phyloP scores from a whole-genome alignment of 2,888 invertebrate genomes.

The Ditula angustiorana region DNA sequence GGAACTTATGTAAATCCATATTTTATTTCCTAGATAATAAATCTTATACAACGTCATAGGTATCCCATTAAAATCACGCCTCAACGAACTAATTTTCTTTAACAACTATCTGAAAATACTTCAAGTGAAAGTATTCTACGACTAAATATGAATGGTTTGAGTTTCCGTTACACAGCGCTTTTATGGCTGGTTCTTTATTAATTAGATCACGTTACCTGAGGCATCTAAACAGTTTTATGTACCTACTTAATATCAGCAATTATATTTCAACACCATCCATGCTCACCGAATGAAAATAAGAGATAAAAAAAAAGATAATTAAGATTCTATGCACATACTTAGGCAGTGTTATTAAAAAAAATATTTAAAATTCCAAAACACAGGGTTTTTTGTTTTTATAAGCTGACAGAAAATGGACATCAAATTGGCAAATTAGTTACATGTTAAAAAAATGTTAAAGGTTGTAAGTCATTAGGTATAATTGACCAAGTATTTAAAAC shows the following conservation, averaged over 20 bases:
- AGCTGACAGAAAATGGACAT: too few relatives aligned
- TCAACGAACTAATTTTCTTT: slow-evolving; percentile 17
- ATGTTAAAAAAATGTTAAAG: too few relatives aligned
- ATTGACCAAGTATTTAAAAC: too few relatives aligned
- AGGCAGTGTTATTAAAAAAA: too few relatives aligned
- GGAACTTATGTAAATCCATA: slow-evolving; percentile 7
- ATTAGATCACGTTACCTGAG: slow-evolving; percentile 15
- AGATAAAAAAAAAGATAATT: too few relatives aligned
- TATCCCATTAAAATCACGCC: not conserved
- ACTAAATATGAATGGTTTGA: slow-evolving; percentile 9
- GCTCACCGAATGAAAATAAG: not conserved
- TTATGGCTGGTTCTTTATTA: slow-evolving; percentile 23
- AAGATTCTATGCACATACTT: too few relatives aligned
- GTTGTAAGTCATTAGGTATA: too few relatives aligned
- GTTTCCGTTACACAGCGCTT: slow-evolving; percentile 17
- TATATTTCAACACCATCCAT: not conserved
- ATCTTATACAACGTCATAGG: slow-evolving; percentile 4
- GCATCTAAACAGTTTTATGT: not conserved
- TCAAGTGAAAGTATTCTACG: slow-evolving; percentile 33
- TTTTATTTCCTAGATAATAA: slow-evolving; percentile 20
- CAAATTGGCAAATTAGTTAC: too few relatives aligned
- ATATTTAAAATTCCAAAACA: too few relatives aligned
- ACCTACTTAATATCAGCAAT: not conserved
- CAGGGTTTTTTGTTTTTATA: too few relatives aligned
- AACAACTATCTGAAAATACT: slow-evolving; percentile 15